A percentile compares a stretch with the other conserved stretches of the same genome.
Evolutionary conservation across 2,888 invertebrate genomes (phyloP).

Genomic region (Eudemis profundana): DNA sequence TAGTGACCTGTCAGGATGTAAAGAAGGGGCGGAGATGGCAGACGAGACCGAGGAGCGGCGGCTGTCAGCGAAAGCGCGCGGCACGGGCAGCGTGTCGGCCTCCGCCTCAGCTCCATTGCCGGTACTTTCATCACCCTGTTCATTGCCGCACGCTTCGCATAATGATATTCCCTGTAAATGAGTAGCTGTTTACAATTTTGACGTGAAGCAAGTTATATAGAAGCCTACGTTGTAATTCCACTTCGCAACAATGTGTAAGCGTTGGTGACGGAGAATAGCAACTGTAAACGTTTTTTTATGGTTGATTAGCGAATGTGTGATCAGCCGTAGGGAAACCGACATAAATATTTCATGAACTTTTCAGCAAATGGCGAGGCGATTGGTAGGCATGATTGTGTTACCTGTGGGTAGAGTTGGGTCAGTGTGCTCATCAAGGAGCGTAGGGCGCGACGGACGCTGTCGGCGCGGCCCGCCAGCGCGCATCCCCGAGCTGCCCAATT

Average conservation of each 20-base stretch:
- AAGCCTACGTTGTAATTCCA: too few relatives aligned
- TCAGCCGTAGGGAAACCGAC: too few relatives aligned
- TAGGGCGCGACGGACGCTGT: slow-evolving; percentile 76
- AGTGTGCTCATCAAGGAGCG: slow-evolving; percentile 71
- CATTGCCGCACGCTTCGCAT: slow-evolving; percentile 21
- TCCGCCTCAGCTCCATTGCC: slow-evolving; percentile 39
- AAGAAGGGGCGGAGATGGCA: slow-evolving; percentile 75
- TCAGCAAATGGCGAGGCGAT: neutral
- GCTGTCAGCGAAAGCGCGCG: slow-evolving; percentile 93
- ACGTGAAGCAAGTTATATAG: too few relatives aligned
- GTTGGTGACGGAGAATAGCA: too few relatives aligned
- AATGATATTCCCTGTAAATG: slow-evolving; percentile 6
- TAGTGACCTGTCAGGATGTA: slow-evolving; percentile 79
- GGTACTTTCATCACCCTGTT: slow-evolving; percentile 13
- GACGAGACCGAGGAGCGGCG: slow-evolving; percentile 88
- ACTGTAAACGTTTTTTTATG: too few relatives aligned
- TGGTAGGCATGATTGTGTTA: slow-evolving; percentile 43
- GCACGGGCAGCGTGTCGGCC: slow-evolving; percentile 86
- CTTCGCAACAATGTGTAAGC: too few relatives aligned
- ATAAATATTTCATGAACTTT: too few relatives aligned
- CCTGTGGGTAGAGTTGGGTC: slow-evolving; percentile 68
- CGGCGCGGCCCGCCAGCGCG: slow-evolving; percentile 74
- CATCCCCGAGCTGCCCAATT: slow-evolving; percentile 79
- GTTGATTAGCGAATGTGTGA: neutral
- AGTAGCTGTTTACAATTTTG: neutral